phyloP scores from a whole-genome alignment of 2,797 vertebrate species.

The Epinephelus malabaricus region DNA sequence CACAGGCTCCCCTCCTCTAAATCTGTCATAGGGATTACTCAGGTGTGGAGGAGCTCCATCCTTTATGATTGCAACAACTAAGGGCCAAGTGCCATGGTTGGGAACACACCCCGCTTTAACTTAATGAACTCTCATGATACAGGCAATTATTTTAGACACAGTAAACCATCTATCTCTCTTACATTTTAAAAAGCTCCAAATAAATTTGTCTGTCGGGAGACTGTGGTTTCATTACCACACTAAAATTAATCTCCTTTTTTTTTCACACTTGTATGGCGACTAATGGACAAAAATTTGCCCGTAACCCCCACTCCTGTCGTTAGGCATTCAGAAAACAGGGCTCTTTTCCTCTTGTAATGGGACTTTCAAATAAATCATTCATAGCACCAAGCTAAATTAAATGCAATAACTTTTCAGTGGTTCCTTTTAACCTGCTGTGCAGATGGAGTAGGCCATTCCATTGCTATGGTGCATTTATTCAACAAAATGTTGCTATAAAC shows the following conservation, averaged over 20 bases:
- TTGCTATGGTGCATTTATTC: slow-evolving; percentile 63
- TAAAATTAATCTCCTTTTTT: slow-evolving; percentile 51
- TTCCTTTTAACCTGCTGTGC: slow-evolving; percentile 63
- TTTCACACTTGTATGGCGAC: slow-evolving; percentile 30
- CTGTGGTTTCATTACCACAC: slow-evolving; percentile 55
- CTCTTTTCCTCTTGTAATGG: slow-evolving; percentile 45
- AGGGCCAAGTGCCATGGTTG: slow-evolving; percentile 33
- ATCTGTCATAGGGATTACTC: slow-evolving; percentile 33
- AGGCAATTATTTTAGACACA: slow-evolving; percentile 52
- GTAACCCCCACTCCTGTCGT: slow-evolving; percentile 18
- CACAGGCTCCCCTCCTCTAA: background rate
- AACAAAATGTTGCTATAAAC: slow-evolving; percentile 62
- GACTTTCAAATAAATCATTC: slow-evolving; percentile 67
- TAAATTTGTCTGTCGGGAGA: slow-evolving; percentile 44
- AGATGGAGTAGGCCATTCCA: slow-evolving; percentile 55
- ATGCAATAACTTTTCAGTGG: slow-evolving; percentile 63
- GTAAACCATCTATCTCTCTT: slow-evolving; percentile 52
- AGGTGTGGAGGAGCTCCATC: slow-evolving; percentile 16
- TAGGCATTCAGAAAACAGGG: slow-evolving; percentile 38
- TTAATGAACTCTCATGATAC: slow-evolving; percentile 57
- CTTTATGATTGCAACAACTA: slow-evolving; percentile 33
- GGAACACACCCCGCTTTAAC: slow-evolving; percentile 32
- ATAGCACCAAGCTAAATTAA: slow-evolving; percentile 59
- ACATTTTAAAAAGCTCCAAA: slow-evolving; percentile 49
- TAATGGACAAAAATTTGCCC: slow-evolving; percentile 47